phyloP scores from a whole-genome alignment of 1,140 invertebrate species.

The Rhynchophorus ferrugineus region DNA sequence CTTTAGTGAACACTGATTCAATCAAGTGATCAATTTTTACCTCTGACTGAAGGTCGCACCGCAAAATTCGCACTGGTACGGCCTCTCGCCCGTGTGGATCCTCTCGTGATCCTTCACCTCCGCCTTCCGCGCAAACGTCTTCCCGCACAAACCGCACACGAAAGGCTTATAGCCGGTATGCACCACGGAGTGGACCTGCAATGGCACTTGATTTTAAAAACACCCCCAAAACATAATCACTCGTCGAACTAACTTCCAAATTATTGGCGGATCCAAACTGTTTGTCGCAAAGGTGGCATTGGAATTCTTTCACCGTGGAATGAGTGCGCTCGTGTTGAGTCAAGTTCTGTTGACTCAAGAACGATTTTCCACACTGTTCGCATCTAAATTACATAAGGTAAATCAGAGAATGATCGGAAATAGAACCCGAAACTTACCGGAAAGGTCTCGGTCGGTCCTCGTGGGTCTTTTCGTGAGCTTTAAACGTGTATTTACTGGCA shows the following conservation, averaged over 20 bases:
- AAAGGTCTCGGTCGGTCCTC: constrained; percentile 57
- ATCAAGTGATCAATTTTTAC: constrained; percentile 1
- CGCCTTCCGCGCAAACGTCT: constrained; percentile 65
- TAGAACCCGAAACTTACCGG: constrained; percentile 29
- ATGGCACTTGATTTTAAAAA: neutral
- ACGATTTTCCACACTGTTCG: constrained; percentile 59
- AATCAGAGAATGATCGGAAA: constrained; percentile 33
- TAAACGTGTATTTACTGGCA: constrained; percentile 69
- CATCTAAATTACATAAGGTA: too few relatives aligned
- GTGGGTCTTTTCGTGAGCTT: constrained; percentile 66
- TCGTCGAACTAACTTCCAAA: constrained; percentile 52
- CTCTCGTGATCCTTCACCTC: constrained; percentile 72
- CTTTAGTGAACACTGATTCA: neutral
- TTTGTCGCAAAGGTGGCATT: constrained; percentile 70
- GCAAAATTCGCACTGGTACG: constrained; percentile 75
- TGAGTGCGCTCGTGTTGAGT: constrained; percentile 66
- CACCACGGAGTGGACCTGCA: constrained; percentile 54
- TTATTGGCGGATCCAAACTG: constrained; percentile 68
- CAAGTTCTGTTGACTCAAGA: constrained; percentile 67
- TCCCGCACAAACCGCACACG: constrained; percentile 61
- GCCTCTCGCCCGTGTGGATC: constrained; percentile 74
- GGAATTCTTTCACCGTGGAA: constrained; percentile 57
- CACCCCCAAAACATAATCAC: neutral
- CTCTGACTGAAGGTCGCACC: constrained; percentile 68
- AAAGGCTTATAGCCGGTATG: constrained; percentile 63